Evolutionary conservation across 2,113 vertebrate species (phyloP).

Genomic region (Pan paniscus): DNA sequence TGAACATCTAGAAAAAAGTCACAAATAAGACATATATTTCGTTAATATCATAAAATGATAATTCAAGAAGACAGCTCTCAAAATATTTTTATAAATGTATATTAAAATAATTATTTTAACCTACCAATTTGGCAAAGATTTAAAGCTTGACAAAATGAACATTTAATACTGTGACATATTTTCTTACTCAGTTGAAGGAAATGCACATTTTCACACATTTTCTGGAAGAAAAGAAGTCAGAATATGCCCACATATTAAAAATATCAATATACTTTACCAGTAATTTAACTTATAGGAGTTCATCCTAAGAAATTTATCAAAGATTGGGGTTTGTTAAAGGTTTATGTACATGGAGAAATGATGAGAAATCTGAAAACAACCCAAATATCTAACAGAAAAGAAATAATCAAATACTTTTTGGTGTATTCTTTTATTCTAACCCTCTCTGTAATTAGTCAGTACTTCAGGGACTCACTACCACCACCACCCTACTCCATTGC

Average conservation of each 20-base stretch:
- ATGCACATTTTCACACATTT: background rate
- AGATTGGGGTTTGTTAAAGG: background rate
- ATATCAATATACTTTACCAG: background rate
- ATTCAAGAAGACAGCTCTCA: background rate
- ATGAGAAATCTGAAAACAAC: background rate
- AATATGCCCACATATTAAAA: background rate
- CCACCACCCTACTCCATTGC: background rate
- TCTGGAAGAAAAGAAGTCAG: background rate
- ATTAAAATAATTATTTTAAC: background rate
- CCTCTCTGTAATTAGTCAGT: background rate
- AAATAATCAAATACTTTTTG: background rate
- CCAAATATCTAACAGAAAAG: background rate
- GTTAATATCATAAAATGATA: background rate
- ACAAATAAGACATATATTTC: background rate
- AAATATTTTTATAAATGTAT: background rate
- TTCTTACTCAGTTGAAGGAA: background rate
- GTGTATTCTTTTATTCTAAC: background rate
- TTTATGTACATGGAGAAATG: background rate
- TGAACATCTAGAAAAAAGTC: background rate
- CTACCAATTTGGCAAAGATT: background rate
- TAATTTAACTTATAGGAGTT: background rate
- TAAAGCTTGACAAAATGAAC: slow-evolving; percentile 1
- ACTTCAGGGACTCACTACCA: background rate
- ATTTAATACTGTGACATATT: background rate
- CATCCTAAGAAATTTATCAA: background rate